These are phyloP conservation scores for Mastacembelus armatus DNA, from an alignment of 2,797 vertebrate genomes.

Conservation along the genomic window DNA sequence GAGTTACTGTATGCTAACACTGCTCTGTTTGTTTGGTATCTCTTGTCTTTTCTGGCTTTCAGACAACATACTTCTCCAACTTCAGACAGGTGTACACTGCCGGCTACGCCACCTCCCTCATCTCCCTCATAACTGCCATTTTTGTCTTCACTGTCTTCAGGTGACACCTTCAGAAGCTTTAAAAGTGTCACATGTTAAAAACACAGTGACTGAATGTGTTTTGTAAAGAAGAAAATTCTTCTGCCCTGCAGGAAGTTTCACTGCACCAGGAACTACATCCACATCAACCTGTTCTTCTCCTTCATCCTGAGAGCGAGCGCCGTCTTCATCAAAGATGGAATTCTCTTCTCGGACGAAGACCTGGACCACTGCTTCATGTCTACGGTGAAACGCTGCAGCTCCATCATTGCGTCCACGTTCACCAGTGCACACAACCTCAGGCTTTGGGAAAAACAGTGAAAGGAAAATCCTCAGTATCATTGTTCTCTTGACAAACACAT, in stretches of 20 bases:
- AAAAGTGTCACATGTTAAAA: too few relatives aligned
- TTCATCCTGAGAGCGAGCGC: slow-evolving; percentile 90
- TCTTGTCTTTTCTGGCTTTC: slow-evolving; percentile 11
- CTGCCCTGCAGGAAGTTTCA: slow-evolving; percentile 87
- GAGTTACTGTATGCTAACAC: not conserved
- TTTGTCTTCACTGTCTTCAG: slow-evolving; percentile 84
- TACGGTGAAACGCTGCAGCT: slow-evolving; percentile 71
- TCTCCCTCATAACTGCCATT: slow-evolving; percentile 82
- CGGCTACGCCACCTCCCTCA: slow-evolving; percentile 84
- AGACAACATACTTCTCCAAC: slow-evolving; percentile 88
- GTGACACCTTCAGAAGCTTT: slow-evolving; percentile 45
- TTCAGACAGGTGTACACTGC: slow-evolving; percentile 85
- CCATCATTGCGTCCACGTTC: not conserved
- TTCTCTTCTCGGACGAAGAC: slow-evolving; percentile 88
- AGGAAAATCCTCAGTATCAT: too few relatives aligned
- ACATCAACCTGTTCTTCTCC: slow-evolving; percentile 92
- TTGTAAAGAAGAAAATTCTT: too few relatives aligned
- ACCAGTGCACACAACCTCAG: too few relatives aligned
- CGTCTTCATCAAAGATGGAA: slow-evolving; percentile 90
- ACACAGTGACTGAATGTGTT: too few relatives aligned
- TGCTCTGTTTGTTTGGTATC: not conserved
- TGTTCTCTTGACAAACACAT: too few relatives aligned
- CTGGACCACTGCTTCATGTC: slow-evolving; percentile 91
- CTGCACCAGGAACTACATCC: slow-evolving; percentile 93
- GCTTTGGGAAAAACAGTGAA: too few relatives aligned